These are phyloP conservation scores for Peromyscus melanophrys DNA, from an alignment of 2,797 vertebrate species.

Conservation along the genomic window DNA sequence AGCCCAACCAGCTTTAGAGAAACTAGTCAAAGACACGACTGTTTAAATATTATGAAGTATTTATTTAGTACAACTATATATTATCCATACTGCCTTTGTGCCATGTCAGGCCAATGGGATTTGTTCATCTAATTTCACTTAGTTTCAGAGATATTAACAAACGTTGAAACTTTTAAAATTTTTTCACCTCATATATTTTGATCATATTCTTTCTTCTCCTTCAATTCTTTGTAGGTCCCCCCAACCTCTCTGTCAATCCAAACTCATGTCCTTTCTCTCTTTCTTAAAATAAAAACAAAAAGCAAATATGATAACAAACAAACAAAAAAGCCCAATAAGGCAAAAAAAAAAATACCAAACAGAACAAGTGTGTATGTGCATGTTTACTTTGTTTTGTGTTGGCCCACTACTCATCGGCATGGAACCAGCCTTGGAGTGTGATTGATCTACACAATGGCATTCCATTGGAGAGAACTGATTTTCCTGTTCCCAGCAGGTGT, in stretches of 20 bases:
- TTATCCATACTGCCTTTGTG: background rate
- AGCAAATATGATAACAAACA: background rate
- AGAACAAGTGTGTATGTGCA: background rate
- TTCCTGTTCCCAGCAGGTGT: background rate
- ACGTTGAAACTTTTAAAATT: background rate
- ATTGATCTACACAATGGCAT: background rate
- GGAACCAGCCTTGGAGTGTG: background rate
- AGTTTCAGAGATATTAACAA: background rate
- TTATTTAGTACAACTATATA: background rate
- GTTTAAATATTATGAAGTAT: constrained; percentile 30
- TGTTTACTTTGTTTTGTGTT: background rate
- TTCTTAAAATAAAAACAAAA: background rate
- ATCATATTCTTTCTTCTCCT: background rate
- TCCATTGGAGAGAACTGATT: background rate
- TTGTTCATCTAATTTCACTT: constrained; percentile 21
- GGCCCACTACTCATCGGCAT: background rate
- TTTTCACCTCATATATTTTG: background rate
- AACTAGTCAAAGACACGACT: background rate
- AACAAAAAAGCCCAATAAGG: background rate
- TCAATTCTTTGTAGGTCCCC: background rate
- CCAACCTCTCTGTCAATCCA: background rate
- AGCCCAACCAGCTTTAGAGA: background rate
- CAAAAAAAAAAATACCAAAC: background rate
- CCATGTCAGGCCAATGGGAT: background rate
- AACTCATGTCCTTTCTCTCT: background rate